phyloP scores from a whole-genome alignment of 2,113 vertebrate species.

The Pheucticus melanocephalus region DNA sequence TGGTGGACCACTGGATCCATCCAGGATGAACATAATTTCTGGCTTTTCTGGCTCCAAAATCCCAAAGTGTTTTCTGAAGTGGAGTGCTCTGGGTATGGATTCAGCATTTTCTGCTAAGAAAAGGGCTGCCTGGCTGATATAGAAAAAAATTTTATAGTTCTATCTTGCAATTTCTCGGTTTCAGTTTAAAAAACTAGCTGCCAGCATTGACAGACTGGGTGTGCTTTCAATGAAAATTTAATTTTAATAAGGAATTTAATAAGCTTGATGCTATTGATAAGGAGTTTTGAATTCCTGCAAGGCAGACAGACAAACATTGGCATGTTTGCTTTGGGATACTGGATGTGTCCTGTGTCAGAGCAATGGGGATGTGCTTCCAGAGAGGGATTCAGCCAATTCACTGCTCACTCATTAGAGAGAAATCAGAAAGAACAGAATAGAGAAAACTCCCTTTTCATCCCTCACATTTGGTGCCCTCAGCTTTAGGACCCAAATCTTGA shows the following conservation, averaged over 20 bases:
- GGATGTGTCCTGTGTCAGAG: neutral
- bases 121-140: neutral
- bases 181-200: neutral
- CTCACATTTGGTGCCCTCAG: rapidly evolving
- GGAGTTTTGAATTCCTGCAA: neutral
- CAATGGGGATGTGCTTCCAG: rapidly evolving
- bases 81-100: neutral
- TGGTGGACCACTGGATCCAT: neutral
- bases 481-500: rapidly evolving
- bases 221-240: neutral
- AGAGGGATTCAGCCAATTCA: neutral
- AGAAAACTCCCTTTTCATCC: neutral
- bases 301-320: neutral
- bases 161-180: rapidly evolving
- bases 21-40: neutral
- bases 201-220: neutral
- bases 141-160: neutral
- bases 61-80: neutral
- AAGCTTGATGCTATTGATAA: rapidly evolving
- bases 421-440: neutral
- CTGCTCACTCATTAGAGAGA: neutral
- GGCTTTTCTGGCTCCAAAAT: neutral
- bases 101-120: neutral
- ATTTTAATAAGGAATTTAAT: neutral
- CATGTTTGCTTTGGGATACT: neutral